phyloP scores from a whole-genome alignment of 2,113 vertebrate genomes.

The Rhinoderma darwinii region DNA sequence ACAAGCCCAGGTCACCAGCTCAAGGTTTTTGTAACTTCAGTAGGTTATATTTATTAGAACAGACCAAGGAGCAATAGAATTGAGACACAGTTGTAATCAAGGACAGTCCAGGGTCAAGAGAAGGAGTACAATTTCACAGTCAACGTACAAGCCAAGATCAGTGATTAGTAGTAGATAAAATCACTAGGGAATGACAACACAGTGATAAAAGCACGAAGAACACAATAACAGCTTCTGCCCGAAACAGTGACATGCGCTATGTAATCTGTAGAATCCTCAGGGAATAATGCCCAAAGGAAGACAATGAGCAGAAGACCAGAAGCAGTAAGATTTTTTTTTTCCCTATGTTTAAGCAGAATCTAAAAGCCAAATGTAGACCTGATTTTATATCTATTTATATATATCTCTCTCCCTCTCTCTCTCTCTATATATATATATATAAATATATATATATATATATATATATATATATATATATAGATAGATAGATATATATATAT shows the following conservation, averaged over 20 bases:
- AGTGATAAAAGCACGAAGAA: constrained; percentile 8
- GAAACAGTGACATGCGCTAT: not conserved
- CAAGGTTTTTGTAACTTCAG: not conserved
- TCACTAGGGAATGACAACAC: constrained; percentile 9
- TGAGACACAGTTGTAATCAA: constrained; percentile 17
- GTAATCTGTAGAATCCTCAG: constrained; percentile 5
- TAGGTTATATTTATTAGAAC: not conserved
- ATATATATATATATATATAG: too few species aligned
- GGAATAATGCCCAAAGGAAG: not conserved
- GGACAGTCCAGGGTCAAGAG: not conserved
- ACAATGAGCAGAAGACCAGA: not conserved
- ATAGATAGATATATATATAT: too few species aligned
- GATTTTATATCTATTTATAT: too few species aligned
- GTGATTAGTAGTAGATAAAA: constrained; percentile 21
- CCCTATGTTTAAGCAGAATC: not conserved
- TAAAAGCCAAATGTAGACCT: not conserved
- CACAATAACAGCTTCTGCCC: constrained; percentile 14
- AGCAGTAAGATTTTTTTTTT: not conserved
- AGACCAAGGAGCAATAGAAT: not conserved
- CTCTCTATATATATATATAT: too few species aligned
- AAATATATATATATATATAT: too few species aligned
- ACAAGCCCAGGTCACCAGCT: not conserved
- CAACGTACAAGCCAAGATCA: not conserved
- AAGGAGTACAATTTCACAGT: constrained; percentile 13
- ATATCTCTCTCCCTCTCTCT: too few species aligned